Conservation (phyloP, 2,888 invertebrate species). For the Caenorhabditis panamensis region DNA sequence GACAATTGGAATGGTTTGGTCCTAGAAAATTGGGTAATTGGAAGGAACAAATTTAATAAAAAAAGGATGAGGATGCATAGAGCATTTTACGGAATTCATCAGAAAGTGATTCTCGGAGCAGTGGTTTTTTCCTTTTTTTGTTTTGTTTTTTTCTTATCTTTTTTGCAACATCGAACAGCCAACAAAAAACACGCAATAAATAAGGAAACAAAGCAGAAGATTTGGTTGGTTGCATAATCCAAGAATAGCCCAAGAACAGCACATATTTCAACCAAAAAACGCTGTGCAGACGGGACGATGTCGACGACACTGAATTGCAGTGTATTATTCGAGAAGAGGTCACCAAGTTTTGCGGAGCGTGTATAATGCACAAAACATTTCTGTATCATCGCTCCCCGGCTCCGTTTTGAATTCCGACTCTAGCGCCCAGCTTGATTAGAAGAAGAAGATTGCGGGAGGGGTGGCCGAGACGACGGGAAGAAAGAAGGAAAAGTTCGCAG, state of each 20-base stretch:
- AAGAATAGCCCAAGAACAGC: constrained; percentile 14
- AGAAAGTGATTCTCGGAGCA: no score
- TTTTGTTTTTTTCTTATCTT: not conserved
- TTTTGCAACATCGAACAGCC: not conserved
- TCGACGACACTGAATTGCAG: constrained; percentile 26
- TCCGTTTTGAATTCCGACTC: constrained; percentile 30
- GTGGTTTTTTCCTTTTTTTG: no score
- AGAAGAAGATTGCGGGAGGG: constrained; percentile 19
- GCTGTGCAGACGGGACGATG: constrained; percentile 4
- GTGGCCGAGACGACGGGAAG: not conserved
- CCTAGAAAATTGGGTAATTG: no score
- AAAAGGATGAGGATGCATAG: no score
- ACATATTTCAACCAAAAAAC: constrained; percentile 28
- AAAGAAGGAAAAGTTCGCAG: constrained; percentile 31
- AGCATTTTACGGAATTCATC: no score
- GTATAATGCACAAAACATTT: constrained; percentile 61
- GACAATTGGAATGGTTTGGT: not conserved
- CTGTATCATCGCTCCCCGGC: constrained; percentile 39
- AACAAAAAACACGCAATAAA: constrained; percentile 4
- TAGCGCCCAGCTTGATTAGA: constrained; percentile 45
- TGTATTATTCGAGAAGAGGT: constrained; percentile 54
- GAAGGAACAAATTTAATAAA: no score
- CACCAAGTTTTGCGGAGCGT: constrained; percentile 61
- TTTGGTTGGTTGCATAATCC: not conserved
- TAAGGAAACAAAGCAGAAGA: not conserved